Evolutionary conservation across 1,140 invertebrate genomes (phyloP).

Genomic region (Drosophila watanabei): DNA sequence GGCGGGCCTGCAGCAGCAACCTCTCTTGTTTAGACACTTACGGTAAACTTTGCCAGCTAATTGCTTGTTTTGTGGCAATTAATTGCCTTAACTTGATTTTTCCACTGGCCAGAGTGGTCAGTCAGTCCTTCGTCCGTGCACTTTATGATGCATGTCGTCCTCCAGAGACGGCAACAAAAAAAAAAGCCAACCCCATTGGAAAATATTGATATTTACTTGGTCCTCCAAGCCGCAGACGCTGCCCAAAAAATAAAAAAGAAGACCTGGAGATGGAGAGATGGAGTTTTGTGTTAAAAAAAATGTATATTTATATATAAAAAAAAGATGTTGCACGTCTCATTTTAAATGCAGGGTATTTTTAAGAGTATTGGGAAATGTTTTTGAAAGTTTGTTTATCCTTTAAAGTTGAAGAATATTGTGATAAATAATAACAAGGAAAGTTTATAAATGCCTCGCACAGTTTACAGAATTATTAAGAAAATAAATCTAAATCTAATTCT

Average conservation of each 20-base stretch:
- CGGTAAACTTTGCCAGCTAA: conserved; percentile 85
- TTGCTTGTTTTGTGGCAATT: conserved; percentile 86
- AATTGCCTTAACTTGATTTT: conserved; percentile 85
- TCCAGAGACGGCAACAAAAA: background rate
- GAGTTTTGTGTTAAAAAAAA: conserved; percentile 10
- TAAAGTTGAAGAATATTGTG: background rate
- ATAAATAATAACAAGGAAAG: too few species aligned
- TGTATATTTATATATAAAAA: background rate
- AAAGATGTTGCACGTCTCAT: conserved; percentile 27
- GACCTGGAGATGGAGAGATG: background rate
- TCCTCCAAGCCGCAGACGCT: conserved; percentile 73
- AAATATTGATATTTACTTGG: conserved; percentile 76
- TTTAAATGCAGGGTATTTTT: conserved; percentile 14
- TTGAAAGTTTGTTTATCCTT: background rate
- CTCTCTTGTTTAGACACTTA: conserved; percentile 82
- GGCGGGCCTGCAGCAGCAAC: conserved; percentile 5
- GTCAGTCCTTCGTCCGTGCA: conserved; percentile 46
- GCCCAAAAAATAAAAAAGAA: conserved; percentile 27
- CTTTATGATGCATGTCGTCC: conserved; percentile 77
- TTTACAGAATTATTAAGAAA: too few species aligned
- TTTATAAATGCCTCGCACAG: too few species aligned
- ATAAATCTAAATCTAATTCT: too few species aligned
- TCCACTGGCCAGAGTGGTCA: conserved; percentile 44
- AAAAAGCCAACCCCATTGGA: conserved; percentile 21
- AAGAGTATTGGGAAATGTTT: background rate